Percentiles rank a stretch among this genome's conserved stretches.
Evolutionary conservation across 2,888 invertebrate genomes (phyloP).

Genomic region (Subacronicta megacephala): DNA sequence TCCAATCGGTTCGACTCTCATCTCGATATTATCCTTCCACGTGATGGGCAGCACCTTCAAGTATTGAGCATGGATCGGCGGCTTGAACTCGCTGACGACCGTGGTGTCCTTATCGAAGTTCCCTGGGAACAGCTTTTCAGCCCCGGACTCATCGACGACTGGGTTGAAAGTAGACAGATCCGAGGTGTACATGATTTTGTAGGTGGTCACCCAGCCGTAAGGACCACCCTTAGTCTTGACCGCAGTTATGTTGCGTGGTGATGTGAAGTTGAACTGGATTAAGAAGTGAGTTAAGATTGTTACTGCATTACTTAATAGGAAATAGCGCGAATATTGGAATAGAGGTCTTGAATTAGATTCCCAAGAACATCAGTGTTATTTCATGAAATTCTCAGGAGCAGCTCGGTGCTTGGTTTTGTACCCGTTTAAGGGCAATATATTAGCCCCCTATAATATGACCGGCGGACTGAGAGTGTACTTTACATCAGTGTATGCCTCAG

Average conservation of each 20-base stretch:
- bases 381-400: no score
- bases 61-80: slow-evolving; percentile 93
- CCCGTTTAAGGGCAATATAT: no score
- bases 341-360: no score
- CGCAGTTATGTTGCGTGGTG: slow-evolving; percentile 94
- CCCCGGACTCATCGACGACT: slow-evolving; percentile 88
- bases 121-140: slow-evolving; percentile 91
- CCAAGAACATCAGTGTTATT: no score
- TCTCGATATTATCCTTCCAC: slow-evolving; percentile 93
- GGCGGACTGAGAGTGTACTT: no score
- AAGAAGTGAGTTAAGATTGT: neutral
- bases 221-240: slow-evolving; percentile 93
- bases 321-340: no score
- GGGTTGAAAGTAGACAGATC: slow-evolving; percentile 93
- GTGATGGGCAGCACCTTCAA: slow-evolving; percentile 92
- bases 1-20: slow-evolving; percentile 94
- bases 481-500: no score
- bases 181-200: slow-evolving; percentile 93
- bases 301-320: no score
- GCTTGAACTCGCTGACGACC: slow-evolving; percentile 91
- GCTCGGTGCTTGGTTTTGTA: no score
- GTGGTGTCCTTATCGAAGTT: slow-evolving; percentile 92
- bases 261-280: slow-evolving; percentile 93
- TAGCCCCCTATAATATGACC: no score
- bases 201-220: slow-evolving; percentile 93